Evolutionary conservation across 2,888 invertebrate genomes (phyloP), one percentile per base, ranked within the genome.

Genomic region (Epirrhoe tristata): DNA sequence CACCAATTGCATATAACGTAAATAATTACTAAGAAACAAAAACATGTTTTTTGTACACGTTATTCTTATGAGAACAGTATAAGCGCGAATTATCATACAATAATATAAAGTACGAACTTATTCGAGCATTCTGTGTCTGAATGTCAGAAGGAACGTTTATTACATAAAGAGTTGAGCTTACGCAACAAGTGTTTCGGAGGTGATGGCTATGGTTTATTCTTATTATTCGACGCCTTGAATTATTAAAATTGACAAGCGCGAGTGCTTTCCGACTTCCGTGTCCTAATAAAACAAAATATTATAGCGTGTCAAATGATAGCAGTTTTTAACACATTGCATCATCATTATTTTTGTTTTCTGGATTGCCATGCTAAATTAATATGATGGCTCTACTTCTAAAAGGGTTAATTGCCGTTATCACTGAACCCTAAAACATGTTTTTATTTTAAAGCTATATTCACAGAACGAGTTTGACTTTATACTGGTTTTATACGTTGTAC

Each of bases 401-500:
- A 48, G 7, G 14, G 16, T 16, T 48, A 48, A 48, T 14, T 16
- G 1, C 14, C 12, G 6, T 48, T 16, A 48, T 6, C 12, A 16
- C 48, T 1, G 48, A 16, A 48, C 48, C 48, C 48, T 48, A 48
- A 48, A 32, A 17, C 58, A 34, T 31, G 57, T 58, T 48, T 6
- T 48, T 24, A 24, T 36, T 58, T 51, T 52, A 17, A 58, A 48
- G 12, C 39, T 43, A 43, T 51, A 51, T 58, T 34, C 34, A n/a
- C 36, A 31, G 14, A 52, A 59, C 43, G 39, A 46, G 31, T 63
- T 31, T 31, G 7, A 54, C 32, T 34, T 5, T 36, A 24, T 66
- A 70, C 66, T 63, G 61, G 67, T 70, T 67, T 32, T 39, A 14
- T 12, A 34, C 7, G 57, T 34, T 50, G 58, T 32, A 50, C 32